phyloP scores from a whole-genome alignment of 2,797 vertebrate genomes.

The Cossypha caffra region DNA sequence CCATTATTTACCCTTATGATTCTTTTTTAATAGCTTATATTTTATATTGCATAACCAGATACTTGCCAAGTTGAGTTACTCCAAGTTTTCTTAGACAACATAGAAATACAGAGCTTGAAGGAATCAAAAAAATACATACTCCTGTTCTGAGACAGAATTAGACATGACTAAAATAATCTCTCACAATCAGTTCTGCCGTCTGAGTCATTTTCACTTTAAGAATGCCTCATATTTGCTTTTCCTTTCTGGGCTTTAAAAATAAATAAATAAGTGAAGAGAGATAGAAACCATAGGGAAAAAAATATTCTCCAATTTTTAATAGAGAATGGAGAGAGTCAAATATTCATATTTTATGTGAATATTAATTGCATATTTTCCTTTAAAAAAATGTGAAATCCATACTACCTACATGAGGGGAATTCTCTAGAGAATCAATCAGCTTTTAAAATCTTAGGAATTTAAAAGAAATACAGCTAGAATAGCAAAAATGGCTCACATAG shows the following conservation, averaged over 20 bases:
- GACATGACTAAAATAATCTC: neutral
- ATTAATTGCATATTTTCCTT: neutral
- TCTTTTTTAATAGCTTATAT: neutral
- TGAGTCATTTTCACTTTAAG: constrained; percentile 18
- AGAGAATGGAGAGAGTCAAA: neutral
- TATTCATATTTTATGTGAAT: neutral
- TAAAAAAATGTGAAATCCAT: neutral
- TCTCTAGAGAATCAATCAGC: neutral
- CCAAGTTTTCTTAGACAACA: neutral
- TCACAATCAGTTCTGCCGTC: neutral
- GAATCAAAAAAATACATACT: neutral
- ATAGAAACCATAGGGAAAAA: neutral
- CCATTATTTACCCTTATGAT: neutral
- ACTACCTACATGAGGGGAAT: neutral
- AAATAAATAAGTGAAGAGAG: neutral
- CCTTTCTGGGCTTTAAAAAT: neutral
- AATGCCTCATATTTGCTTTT: neutral
- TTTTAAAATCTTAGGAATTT: neutral
- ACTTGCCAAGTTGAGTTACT: neutral
- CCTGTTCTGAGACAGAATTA: constrained; percentile 6
- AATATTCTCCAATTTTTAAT: neutral
- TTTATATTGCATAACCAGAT: neutral
- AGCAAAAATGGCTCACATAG: neutral
- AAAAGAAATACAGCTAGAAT: neutral
- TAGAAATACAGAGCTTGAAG: neutral